These are phyloP conservation scores for Pterocles burchelli DNA, from an alignment of 2,113 vertebrate genomes.

Conservation along the genomic window DNA sequence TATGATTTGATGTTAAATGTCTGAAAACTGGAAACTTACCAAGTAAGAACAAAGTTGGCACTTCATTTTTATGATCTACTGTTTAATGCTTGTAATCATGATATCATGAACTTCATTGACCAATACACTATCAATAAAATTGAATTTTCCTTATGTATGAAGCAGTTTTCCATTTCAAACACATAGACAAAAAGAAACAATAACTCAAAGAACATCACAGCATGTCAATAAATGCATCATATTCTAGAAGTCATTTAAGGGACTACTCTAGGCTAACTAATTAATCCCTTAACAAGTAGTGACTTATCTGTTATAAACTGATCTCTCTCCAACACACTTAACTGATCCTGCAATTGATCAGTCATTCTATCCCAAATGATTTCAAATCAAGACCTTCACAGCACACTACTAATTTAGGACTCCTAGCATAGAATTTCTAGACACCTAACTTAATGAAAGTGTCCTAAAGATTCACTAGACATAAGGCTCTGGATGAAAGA, in stretches of 20 bases:
- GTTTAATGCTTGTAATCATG: neutral
- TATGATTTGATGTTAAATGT: neutral
- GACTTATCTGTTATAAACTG: conserved; percentile 37
- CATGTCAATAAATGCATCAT: neutral
- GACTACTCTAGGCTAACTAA: conserved; percentile 29
- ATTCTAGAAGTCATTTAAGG: conserved; percentile 25
- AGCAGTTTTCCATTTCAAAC: neutral
- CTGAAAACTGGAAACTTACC: neutral
- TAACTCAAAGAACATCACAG: neutral
- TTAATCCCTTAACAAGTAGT: conserved; percentile 46
- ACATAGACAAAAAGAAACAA: neutral
- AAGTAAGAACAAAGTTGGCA: neutral
- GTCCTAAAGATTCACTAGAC: neutral
- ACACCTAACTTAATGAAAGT: neutral
- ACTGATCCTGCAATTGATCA: conserved; percentile 26
- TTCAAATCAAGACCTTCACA: conserved; percentile 19
- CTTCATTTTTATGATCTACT: neutral
- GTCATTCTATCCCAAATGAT: neutral
- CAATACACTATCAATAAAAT: neutral
- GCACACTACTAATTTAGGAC: neutral
- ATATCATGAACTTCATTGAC: neutral
- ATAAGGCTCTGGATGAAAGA: neutral
- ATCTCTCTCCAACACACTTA: conserved; percentile 27
- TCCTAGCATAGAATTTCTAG: neutral
- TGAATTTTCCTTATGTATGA: neutral